Evolutionary conservation across 2,888 invertebrate species (phyloP), one percentile per base, ranked within the genome.

Genomic region (Agonopterix heracliana): DNA sequence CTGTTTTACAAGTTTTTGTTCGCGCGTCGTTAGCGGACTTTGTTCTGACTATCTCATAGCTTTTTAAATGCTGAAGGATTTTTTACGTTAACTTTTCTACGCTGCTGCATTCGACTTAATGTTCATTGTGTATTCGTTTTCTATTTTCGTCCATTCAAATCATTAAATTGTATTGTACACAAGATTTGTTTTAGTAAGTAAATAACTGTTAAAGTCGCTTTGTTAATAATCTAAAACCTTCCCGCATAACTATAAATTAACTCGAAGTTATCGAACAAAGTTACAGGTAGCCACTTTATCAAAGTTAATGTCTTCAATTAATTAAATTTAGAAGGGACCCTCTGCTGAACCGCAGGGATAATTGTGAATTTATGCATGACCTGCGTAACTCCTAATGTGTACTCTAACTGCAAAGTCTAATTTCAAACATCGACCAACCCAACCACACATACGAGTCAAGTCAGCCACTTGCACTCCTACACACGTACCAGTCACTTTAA

Each of bases 11-110:
- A 52, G 54, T 58, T 63, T 56, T 60, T 59, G 52, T 56, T 57
- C 54, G 50, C 55, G 48, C 58, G 54, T 63, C 60, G 62, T 63
- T 68, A 65, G 61, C 52, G 40, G 41, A 53, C 54, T 56, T 57
- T 52, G 54, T 59, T 55, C 52, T 46, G 26, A 47, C 42, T 41
- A 26, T 26, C 45, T 49, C 42, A 41, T 38, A 42, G 44, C 44
- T 46, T 26, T 52, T 44, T 52, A 42, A 50, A 46, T 49, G 38
- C 40, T 41, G 41, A 45, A 38, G 35, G 17, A 10, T 46, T 46
- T 46, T 50, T 38, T 12, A 14, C 26, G 11, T 26, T 17, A 42
- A 34, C 34, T 3, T 43, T 45, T 36, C 34, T 13, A 13, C 14
- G 2, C 10, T 46, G 38, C 40, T 38, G n/a, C 5, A 26, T 26